Evolutionary conservation across 1,140 invertebrate genomes (phyloP), one percentile per base, ranked within the genome.

Genomic region (Zophobas atratus): DNA sequence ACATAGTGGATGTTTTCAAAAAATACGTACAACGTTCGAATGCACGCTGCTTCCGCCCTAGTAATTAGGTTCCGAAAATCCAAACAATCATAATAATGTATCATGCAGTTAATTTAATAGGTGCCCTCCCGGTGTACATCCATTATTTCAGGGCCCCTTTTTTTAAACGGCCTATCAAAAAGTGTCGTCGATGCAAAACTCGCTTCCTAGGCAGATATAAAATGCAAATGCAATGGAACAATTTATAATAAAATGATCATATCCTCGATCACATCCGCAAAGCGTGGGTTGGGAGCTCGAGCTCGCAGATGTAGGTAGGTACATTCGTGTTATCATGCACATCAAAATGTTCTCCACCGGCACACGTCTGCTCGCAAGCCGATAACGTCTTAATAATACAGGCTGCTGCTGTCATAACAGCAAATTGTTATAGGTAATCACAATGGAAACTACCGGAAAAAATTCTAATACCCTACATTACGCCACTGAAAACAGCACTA

Each of bases 221-320:
- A 67, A 67, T 67, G 60, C 60, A 67, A 67, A 67, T 67, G 38
- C 60, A 67, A 6, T 67, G 60, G 60, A 67, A 67, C 60, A 67
- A 67, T 67, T 43, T n/a, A 41, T 67, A 67, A 67, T 67, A 67
- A 67, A 67, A 67, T 39, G 60, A 43, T 67, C 38, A 43, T 67
- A 67, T 67, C 60, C 60, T 43, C 60, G 39, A 67, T 67, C 60
- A 43, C 43, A 67, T 67, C 60, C 39, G 60, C 33, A 67, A 35
- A 67, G 60, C 60, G 60, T 67, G 60, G 60, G 60, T 36, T 67
- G 60, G 20, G 6, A 51, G n/a, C 49, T n/a, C 49, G 49, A 51
- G 60, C n/a, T 67, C n/a, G 35, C 56, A 67, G 60, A 67, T 67
- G 60, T 67, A 43, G 60, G 60, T 67, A 43, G 2, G 49, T 20